These are phyloP conservation scores for Clivina fossor DNA, from an alignment of 2,888 invertebrate species.

Conservation along the genomic window DNA sequence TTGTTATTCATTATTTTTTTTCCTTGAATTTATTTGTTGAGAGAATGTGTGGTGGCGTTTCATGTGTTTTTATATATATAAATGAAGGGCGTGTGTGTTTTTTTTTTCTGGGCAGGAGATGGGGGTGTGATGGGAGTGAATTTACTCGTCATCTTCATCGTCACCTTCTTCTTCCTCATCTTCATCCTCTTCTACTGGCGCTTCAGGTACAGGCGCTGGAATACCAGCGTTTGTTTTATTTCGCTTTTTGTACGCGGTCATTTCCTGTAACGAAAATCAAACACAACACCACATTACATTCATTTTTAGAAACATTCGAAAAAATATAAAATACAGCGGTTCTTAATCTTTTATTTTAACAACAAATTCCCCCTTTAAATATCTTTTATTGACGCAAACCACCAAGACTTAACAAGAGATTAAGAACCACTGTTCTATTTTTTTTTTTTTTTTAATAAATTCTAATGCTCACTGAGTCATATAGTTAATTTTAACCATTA, in stretches of 20 bases:
- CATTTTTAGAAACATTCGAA: not conserved
- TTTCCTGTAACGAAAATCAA: conserved; percentile 69
- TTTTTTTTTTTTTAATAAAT: too few relatives aligned
- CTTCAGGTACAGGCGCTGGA: conserved; percentile 56
- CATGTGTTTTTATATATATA: too few relatives aligned
- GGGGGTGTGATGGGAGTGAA: conserved; percentile 29
- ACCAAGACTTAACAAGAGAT: not conserved
- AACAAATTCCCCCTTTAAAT: not conserved
- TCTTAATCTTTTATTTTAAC: too few relatives aligned
- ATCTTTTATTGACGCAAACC: not conserved
- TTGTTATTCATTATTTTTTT: conserved; percentile 7
- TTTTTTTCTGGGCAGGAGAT: too few relatives aligned
- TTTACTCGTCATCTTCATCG: conserved; percentile 62
- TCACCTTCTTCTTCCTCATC: conserved; percentile 68
- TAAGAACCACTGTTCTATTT: too few relatives aligned
- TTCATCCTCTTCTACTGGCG: conserved; percentile 63
- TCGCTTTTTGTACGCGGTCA: conserved; percentile 83
- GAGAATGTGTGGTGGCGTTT: conserved; percentile 4
- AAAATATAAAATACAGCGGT: too few relatives aligned
- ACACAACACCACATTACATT: conserved; percentile 26
- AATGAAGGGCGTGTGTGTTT: too few relatives aligned
- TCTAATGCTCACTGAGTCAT: too few relatives aligned
- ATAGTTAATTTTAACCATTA: too few relatives aligned
- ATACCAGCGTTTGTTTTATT: conserved; percentile 55
- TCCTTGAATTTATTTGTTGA: not conserved